A percentile compares a stretch with the other conserved stretches of the same genome.
Evolutionary conservation across 2,113 vertebrate species (phyloP).

Genomic region (human): GRCh38 chr16:83528001-83528500

Average conservation of each 20-base stretch:
- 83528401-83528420: background rate
- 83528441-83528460: background rate
- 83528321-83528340: constrained; percentile 68
- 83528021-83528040: background rate
- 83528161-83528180: constrained; percentile 43
- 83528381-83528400: background rate
- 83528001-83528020: background rate
- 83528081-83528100: background rate
- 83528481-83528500: background rate
- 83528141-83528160: constrained; percentile 30
- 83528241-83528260: constrained; percentile 38
- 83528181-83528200: constrained; percentile 13
- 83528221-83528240: constrained; percentile 50
- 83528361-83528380: constrained; percentile 46
- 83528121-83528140: background rate
- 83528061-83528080: background rate
- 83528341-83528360: constrained; percentile 34
- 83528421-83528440: background rate
- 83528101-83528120: background rate
- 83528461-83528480: background rate
- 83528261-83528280: constrained; percentile 58
- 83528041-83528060: background rate
- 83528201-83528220: constrained; percentile 68
- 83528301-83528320: constrained; percentile 59
- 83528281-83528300: constrained; percentile 64